Evolutionary conservation across 2,113 vertebrate species (phyloP).

Genomic region (Tragelaphus scriptus): DNA sequence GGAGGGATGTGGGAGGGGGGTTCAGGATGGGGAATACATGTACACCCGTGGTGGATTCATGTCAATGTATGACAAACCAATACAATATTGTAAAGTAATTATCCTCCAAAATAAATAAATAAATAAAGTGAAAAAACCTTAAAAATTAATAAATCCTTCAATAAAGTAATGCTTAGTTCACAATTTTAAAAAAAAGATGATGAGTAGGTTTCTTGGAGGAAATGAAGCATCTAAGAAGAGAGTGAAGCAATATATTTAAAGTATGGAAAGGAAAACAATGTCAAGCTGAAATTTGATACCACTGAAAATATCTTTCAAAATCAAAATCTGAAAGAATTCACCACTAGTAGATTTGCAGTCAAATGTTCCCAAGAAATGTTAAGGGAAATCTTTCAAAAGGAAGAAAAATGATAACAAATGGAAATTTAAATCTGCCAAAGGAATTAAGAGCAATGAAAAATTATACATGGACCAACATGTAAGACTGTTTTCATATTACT

Average conservation of each 20-base stretch:
- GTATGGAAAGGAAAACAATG: background rate
- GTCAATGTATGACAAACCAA: too few species aligned
- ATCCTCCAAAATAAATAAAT: too few species aligned
- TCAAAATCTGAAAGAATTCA: background rate
- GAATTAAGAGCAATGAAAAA: background rate
- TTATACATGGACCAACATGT: background rate
- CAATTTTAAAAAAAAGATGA: background rate
- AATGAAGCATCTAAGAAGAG: background rate
- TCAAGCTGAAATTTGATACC: background rate
- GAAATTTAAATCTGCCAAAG: background rate
- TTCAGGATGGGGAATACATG: too few species aligned
- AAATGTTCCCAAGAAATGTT: background rate
- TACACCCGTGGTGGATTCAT: fast-evolving
- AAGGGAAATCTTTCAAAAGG: background rate
- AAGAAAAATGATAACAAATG: background rate
- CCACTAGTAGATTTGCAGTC: background rate
- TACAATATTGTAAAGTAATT: too few species aligned
- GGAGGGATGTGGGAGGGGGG: too few species aligned
- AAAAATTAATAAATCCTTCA: too few species aligned
- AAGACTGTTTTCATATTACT: background rate
- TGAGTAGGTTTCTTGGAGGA: background rate
- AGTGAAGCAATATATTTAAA: background rate
- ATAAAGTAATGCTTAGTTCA: too few species aligned
- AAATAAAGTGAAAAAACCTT: too few species aligned
- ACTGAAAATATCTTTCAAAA: background rate